These are phyloP conservation scores for Tupaia chinensis DNA, from an alignment of 2,113 vertebrate species.

Conservation along the genomic window DNA sequence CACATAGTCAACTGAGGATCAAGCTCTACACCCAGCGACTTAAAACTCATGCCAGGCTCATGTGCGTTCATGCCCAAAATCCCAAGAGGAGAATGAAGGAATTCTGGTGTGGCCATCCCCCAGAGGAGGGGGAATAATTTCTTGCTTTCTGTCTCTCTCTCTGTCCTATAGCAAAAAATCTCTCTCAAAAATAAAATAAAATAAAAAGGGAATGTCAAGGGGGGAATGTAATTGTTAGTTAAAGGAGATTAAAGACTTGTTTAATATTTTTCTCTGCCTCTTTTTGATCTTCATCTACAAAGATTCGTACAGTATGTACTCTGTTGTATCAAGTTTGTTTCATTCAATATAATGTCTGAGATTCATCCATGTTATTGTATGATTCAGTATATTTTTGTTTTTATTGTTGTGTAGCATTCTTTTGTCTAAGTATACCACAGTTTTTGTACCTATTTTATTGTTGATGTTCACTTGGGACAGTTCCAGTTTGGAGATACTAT, in stretches of 20 bases:
- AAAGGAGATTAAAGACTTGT: constrained; percentile 1
- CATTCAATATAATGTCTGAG: not conserved
- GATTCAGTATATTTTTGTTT: not conserved
- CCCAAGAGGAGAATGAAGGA: too few relatives aligned
- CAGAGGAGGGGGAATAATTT: too few relatives aligned
- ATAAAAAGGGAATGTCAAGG: not conserved
- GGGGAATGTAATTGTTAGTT: not conserved
- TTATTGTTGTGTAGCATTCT: not conserved
- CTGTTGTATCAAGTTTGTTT: not conserved
- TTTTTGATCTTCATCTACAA: not conserved
- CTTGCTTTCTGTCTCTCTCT: too few relatives aligned
- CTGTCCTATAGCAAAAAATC: too few relatives aligned
- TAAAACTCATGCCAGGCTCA: too few relatives aligned
- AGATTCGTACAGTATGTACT: not conserved
- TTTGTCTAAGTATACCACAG: not conserved
- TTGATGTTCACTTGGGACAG: not conserved
- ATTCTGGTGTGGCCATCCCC: too few relatives aligned
- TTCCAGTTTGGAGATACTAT: not conserved
- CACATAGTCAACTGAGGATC: too few relatives aligned
- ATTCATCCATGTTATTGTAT: not conserved
- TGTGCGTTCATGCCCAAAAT: too few relatives aligned
- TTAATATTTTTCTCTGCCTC: not conserved
- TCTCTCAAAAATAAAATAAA: too few relatives aligned
- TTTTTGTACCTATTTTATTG: not conserved
- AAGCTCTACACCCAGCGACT: too few relatives aligned